Evolutionary conservation across 2,797 vertebrate species (phyloP), one percentile per base, ranked within the genome.

Genomic region (Catharus ustulatus): DNA sequence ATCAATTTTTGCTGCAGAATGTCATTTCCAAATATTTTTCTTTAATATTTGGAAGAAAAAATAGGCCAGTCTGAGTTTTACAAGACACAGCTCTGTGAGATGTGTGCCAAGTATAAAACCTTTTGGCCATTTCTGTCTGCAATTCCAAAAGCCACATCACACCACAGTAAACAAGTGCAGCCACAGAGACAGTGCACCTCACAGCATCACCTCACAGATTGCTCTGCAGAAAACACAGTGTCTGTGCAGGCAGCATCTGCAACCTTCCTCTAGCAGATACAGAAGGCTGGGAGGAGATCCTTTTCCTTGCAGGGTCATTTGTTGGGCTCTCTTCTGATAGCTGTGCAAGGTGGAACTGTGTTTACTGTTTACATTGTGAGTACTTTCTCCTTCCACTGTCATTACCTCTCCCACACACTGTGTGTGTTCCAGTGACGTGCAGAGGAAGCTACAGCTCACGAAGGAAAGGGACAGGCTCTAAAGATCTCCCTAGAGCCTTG

Each of bases 381-480:
- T 63, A 64, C 71, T 93, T 97, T 96, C 83, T 90, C 49, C 74
- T 94, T 95, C 59, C 61, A n/a, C 71, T 45, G 49, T 84, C 80
- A 51, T 79, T 89, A 87, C 76, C 64, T 93, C 87, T 95, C 87
- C 94, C 85, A 80, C 83, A n/a, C 80, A 46, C 42, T 58, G 38
- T 30, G 36, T 72, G 74, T 93, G 82, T 93, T 94, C 49, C 64
- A 84, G 54, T 92, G 89, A 95, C 2, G 7, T 52, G 74, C 63
- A 84, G 76, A 90, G 87, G 89, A 95, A 94, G 63, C 76, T 83
- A 78, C 58, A 68, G 87, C 68, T 91, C 85, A 87, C 87, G 96
- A 1, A 93, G 30, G 63, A 93, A 52, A 91, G 74, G 52, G 77
- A 91, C 83, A 82, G 58, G 32, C 52, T 82, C 89, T 79, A 43